Conservation (phyloP, 2,888 invertebrate species). For the Gerris lacustris region DNA sequence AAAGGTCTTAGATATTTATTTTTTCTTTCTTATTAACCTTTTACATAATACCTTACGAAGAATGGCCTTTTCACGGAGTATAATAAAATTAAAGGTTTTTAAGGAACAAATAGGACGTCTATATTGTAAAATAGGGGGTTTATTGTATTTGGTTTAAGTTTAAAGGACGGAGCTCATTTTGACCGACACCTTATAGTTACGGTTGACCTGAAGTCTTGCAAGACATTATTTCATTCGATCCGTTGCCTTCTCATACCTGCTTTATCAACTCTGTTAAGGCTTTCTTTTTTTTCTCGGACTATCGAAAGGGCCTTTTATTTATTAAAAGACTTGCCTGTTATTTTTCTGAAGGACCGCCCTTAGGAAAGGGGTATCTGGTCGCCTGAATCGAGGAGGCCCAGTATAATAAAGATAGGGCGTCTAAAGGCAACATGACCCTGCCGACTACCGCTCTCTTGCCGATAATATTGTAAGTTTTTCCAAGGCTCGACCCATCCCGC, state of each 20-base stretch:
- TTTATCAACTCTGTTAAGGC: not conserved
- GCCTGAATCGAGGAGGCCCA: not conserved
- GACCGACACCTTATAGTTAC: too few species aligned
- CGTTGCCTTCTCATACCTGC: not conserved
- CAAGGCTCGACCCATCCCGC: not conserved
- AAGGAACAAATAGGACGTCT: too few species aligned
- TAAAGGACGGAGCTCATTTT: too few species aligned
- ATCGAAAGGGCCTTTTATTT: not conserved
- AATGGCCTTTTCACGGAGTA: too few species aligned
- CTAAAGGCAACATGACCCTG: not conserved
- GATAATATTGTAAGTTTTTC: slow-evolving; percentile 1
- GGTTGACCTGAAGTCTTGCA: too few species aligned
- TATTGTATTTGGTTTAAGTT: too few species aligned
- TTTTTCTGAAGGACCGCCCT: not conserved
- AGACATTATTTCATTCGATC: not conserved
- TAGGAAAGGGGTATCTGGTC: not conserved
- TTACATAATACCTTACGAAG: too few species aligned
- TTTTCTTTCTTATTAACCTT: too few species aligned
- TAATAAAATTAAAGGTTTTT: too few species aligned
- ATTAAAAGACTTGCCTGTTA: not conserved
- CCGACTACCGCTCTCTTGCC: not conserved
- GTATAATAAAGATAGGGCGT: not conserved
- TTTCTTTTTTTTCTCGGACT: not conserved
- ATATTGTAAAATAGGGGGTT: too few species aligned
- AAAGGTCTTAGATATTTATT: too few species aligned